Conservation (phyloP, 2,113 vertebrate species). For the Saiga tatarica region DNA sequence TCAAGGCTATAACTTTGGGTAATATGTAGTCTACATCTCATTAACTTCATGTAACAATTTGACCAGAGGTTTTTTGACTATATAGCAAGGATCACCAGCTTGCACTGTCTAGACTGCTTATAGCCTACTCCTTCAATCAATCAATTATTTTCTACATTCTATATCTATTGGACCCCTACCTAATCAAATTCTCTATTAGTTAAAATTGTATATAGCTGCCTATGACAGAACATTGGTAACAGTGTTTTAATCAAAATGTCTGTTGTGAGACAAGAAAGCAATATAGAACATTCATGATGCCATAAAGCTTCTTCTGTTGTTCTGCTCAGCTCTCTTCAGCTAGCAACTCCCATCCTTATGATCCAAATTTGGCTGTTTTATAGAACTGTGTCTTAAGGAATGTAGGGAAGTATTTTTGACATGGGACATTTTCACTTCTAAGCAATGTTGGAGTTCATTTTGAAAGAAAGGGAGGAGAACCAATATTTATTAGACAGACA, state of each 20-base stretch:
- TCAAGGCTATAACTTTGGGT: background rate
- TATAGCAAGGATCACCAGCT: background rate
- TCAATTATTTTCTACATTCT: background rate
- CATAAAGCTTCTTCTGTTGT: background rate
- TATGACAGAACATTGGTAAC: background rate
- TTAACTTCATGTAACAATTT: background rate
- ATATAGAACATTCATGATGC: background rate
- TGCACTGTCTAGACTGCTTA: background rate
- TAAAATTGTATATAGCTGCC: background rate
- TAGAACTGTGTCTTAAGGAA: background rate
- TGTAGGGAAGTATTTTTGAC: background rate
- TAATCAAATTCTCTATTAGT: background rate
- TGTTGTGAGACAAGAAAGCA: background rate
- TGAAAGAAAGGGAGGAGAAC: background rate
- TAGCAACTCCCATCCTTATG: background rate
- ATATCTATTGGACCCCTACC: background rate
- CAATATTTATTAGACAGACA: background rate
- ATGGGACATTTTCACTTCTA: background rate
- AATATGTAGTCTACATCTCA: background rate
- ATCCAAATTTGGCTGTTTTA: background rate
- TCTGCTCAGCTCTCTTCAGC: background rate
- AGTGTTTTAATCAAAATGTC: background rate
- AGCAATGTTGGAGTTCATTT: background rate
- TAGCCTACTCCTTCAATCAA: background rate
- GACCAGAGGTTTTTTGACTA: background rate